Conservation (phyloP, 2,797 vertebrate species). For the Streptopelia turtur region DNA sequence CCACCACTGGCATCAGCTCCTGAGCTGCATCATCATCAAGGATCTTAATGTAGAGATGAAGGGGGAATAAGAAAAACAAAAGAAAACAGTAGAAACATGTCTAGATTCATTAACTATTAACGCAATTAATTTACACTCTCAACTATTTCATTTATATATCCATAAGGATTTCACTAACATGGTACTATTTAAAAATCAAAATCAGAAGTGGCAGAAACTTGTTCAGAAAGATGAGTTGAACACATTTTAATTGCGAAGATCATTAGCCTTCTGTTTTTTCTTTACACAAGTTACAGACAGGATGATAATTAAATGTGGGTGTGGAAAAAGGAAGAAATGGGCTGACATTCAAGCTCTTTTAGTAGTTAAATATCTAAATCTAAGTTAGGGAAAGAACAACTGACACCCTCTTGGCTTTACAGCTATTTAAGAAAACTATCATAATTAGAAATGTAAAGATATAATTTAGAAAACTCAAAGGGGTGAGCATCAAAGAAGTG, state of each 20-base stretch:
- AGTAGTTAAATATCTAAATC: background rate
- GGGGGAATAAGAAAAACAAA: background rate
- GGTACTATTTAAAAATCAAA: background rate
- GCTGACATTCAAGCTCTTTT: background rate
- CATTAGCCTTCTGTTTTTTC: background rate
- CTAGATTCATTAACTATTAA: background rate
- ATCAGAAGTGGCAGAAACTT: background rate
- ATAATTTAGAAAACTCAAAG: background rate
- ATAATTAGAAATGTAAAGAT: background rate
- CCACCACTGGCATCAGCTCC: constrained; percentile 95
- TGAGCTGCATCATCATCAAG: constrained; percentile 93
- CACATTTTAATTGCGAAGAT: background rate
- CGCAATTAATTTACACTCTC: background rate
- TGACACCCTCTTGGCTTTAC: background rate
- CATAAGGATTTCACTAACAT: background rate
- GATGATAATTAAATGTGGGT: background rate
- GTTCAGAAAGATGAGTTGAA: background rate
- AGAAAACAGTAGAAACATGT: background rate
- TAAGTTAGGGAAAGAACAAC: background rate
- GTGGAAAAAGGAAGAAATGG: background rate
- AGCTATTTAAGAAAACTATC: background rate
- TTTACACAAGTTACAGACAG: background rate
- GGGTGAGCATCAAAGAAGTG: background rate
- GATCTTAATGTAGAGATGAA: constrained; percentile 78
- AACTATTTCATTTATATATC: background rate